Base-by-base conservation (phyloP, 2,888 invertebrate species). In the Antheraea yamamai region DNA sequence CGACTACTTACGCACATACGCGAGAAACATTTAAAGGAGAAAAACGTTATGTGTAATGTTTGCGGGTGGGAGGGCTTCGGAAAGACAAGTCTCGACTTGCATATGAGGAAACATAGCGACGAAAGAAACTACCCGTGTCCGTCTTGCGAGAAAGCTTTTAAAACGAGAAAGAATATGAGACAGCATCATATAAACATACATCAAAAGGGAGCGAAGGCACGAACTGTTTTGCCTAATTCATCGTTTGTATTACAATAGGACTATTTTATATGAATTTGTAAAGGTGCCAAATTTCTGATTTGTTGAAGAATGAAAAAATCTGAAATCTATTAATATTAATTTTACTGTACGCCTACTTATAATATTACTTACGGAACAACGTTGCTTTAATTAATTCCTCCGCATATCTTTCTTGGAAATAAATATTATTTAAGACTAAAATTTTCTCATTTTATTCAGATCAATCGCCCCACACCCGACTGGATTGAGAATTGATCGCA, bases 1-100 rank as follows among this genome's bases (percentile, higher is more conserved):
- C 80, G 81, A 0, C 80, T 88, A 78, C 76, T 83, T 61, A 80
- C 82, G 16, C 89, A 90, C 66, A 58, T 83, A 10, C 79, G 83
- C 12, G 82, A 85, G 4, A 82, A 81, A 1, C 88, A 89, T 75
- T 75, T 84, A 23, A 79, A 81, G 18, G 86, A 86, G 73, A 87
- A 88, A 6, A 86, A 87, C 51, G 87, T 87, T 0, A 83, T 86
- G n/a, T 95, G 94, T 75, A 86, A 88, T 0, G 77, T 89, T 0
- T 94, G 94, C 74, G 88, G 90, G 0, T 83, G 79, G 79, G 75
- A 78, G 23, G 78, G 80, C 3, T 82, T 83, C 14, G 79, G 80
- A 18, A 75, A 75, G 1, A 75, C 78, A 18, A 76, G 81, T 12
- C 72, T 85, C 4, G 77, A 76, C 23, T 74, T 76, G 12, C 85